A percentile compares a stretch with the other conserved stretches of the same genome.
Conservation (phyloP, 2,113 vertebrate species). For the Callospermophilus lateralis region DNA sequence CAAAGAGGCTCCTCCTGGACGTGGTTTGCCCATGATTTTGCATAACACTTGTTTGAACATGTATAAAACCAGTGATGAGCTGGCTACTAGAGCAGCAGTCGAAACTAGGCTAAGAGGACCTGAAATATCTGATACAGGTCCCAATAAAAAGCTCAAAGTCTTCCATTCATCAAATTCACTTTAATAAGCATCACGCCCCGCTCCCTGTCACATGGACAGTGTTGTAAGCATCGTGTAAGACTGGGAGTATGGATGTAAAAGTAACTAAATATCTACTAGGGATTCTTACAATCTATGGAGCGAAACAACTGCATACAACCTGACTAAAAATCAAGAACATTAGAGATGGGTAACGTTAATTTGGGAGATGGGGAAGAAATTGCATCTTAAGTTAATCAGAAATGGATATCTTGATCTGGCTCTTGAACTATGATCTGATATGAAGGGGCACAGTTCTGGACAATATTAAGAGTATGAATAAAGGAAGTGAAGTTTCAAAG, state of each 20-base stretch:
- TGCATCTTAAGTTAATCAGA: background rate
- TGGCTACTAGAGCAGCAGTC: background rate
- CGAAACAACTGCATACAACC: background rate
- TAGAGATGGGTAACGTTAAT: background rate
- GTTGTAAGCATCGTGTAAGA: background rate
- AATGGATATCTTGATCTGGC: background rate
- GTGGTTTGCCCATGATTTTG: background rate
- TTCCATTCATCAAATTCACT: background rate
- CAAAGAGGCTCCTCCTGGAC: background rate
- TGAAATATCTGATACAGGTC: background rate
- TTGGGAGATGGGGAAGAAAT: background rate
- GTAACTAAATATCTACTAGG: background rate
- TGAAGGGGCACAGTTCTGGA: background rate
- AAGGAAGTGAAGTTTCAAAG: background rate
- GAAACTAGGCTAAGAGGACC: background rate
- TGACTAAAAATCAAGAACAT: background rate
- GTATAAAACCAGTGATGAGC: background rate
- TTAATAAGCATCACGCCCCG: background rate
- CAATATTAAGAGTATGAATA: background rate
- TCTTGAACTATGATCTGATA: background rate
- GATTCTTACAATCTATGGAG: background rate
- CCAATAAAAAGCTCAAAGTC: background rate
- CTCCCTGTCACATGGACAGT: background rate
- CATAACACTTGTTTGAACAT: background rate
- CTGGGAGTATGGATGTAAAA: background rate